phyloP scores from a whole-genome alignment of 2,888 invertebrate genomes.

The Nomada lathburiana region DNA sequence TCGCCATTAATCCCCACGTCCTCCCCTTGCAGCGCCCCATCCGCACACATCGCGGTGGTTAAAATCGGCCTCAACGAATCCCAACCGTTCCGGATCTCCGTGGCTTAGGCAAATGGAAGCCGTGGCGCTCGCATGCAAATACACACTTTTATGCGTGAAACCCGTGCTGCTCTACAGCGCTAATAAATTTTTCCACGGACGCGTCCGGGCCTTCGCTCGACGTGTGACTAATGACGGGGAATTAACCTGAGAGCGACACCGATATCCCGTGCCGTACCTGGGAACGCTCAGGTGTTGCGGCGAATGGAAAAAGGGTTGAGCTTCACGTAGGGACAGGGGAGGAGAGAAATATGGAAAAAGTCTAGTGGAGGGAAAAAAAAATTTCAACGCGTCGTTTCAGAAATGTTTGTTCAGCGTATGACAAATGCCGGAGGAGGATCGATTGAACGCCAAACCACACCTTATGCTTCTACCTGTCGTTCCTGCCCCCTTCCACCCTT shows the following conservation, averaged over 20 bases:
- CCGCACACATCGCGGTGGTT: constrained; percentile 51
- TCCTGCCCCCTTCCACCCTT: constrained; percentile 27
- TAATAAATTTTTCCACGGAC: constrained; percentile 75
- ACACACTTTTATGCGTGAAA: constrained; percentile 72
- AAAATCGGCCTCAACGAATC: constrained; percentile 73
- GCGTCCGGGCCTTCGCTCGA: constrained; percentile 50
- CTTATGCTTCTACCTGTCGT: constrained; percentile 71
- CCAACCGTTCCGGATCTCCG: constrained; percentile 68
- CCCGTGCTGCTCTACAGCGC: constrained; percentile 46
- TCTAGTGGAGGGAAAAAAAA: background rate
- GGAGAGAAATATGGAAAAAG: background rate
- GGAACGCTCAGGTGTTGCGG: constrained; percentile 65
- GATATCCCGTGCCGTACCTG: constrained; percentile 56
- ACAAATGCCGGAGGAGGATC: constrained; percentile 71
- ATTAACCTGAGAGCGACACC: constrained; percentile 69
- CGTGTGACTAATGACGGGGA: constrained; percentile 76
- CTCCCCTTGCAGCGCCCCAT: constrained; percentile 11
- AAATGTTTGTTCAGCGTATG: constrained; percentile 56
- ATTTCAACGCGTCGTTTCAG: constrained; percentile 34
- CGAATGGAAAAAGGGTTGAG: constrained; percentile 28
- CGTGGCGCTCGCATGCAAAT: constrained; percentile 73
- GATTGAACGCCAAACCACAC: constrained; percentile 59
- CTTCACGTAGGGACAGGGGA: constrained; percentile 8
- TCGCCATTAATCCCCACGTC: constrained; percentile 72
- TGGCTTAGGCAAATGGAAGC: constrained; percentile 79